Evolutionary conservation across 2,888 invertebrate species (phyloP), one percentile per base, ranked within the genome.

Genomic region (Melinopterus prodromus): DNA sequence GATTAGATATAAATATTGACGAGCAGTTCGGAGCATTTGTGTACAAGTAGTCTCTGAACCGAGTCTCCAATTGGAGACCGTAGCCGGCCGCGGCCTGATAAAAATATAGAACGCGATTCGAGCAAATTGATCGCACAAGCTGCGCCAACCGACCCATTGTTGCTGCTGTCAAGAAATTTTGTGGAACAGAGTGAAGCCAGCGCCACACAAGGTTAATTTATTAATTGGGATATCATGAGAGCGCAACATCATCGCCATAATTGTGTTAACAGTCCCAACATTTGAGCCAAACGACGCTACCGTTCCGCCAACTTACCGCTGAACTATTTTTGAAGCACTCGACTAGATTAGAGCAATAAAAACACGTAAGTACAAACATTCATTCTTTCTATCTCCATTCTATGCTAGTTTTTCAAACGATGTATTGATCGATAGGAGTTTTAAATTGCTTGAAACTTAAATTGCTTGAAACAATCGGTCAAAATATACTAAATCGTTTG

Each of bases 201-300:
- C 35, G 12, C 74, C 16, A 37, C n/a, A 35, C 74, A 74, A 74
- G 74, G 74, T n/a, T 74, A 74, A 74, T 74, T 74, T 26, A 26
- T 74, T 74, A 74, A 74, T 74, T 74, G 74, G 35, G 74, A 36
- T 74, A 74, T 74, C 74, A 74, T 74, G 74, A 74, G 36, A 36
- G 72, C 37, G 37, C 36, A 74, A 37, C 74, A 74, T 74, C 74
- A 74, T 74, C 36, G 74, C 74, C 15, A 37, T 74, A 74, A 74
- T 74, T 74, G 74, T 74, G 74, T n/a, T 74, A 74, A n/a, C 35
- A 74, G 74, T 74, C 9, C n/a, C 5, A n/a, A n/a, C 74, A 37
- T 35, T 36, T 74, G 37, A 74, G 37, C n/a, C 74, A 26, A 26
- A 26, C 35, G 71, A 14, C 12, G 71, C 15, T 35, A 53, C 53